These are phyloP conservation scores for Falco naumanni DNA, from an alignment of 2,797 vertebrate genomes.

Conservation along the genomic window DNA sequence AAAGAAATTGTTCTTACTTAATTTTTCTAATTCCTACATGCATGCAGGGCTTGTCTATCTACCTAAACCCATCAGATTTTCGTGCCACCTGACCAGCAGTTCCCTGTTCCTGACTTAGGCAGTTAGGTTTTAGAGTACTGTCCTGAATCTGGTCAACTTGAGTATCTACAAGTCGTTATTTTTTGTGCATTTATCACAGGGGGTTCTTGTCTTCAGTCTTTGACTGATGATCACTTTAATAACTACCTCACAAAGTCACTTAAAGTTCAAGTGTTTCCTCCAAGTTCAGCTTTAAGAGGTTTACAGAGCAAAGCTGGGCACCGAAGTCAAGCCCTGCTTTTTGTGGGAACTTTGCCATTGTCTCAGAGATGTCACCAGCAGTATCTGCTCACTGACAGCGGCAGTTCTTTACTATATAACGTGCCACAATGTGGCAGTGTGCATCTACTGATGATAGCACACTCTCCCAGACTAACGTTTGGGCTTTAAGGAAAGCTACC, in stretches of 20 bases:
- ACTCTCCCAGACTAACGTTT: neutral
- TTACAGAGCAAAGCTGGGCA: neutral
- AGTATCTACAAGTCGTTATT: neutral
- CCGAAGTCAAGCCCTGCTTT: rapidly evolving
- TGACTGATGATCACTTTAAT: neutral
- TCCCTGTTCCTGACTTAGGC: neutral
- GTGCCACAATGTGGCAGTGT: conserved; percentile 36
- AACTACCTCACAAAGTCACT: neutral
- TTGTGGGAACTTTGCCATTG: neutral
- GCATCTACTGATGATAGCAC: neutral
- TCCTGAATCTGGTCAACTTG: neutral
- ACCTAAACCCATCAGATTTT: neutral
- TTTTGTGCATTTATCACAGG: neutral
- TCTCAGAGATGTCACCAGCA: neutral
- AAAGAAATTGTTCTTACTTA: neutral
- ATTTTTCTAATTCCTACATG: neutral
- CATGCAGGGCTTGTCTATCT: neutral
- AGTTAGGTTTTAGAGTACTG: neutral
- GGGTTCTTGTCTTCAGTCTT: neutral
- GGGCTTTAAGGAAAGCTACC: neutral
- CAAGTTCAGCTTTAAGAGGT: neutral
- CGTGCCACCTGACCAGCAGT: neutral
- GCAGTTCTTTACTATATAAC: neutral
- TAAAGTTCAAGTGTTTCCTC: neutral
- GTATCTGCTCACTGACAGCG: neutral